Evolutionary conservation across 2,113 vertebrate genomes (phyloP).

Genomic region (Lagopus leucura): DNA sequence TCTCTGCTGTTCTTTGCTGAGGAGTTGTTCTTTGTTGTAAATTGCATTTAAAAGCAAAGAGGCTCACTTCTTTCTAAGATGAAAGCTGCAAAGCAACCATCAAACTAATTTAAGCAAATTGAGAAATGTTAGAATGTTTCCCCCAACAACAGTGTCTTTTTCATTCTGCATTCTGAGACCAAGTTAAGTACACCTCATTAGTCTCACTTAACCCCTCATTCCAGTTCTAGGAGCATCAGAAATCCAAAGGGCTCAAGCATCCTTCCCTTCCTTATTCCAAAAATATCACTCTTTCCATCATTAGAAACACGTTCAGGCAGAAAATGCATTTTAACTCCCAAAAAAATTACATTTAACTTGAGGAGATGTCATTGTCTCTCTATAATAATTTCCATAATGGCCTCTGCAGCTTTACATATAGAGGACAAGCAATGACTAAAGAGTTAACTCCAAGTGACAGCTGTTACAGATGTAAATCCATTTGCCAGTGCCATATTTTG

Average conservation of each 20-base stretch:
- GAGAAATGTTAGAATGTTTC: background rate
- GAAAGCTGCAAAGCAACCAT: background rate
- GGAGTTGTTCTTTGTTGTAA: slow-evolving; percentile 45
- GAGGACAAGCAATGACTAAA: background rate
- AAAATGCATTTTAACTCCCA: background rate
- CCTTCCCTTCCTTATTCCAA: background rate
- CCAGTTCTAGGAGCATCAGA: background rate
- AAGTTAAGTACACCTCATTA: background rate
- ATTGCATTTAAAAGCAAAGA: slow-evolving; percentile 59
- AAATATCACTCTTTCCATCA: background rate
- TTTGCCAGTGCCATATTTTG: background rate
- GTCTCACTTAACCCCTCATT: background rate
- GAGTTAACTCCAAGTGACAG: slow-evolving; percentile 1
- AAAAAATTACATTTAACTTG: background rate
- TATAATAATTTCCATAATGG: background rate
- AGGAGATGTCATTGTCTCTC: slow-evolving; percentile 10
- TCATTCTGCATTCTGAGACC: background rate
- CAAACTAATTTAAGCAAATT: background rate
- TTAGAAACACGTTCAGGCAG: background rate
- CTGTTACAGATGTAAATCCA: slow-evolving; percentile 12
- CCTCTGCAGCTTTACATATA: background rate
- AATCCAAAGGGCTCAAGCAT: background rate
- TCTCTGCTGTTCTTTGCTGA: slow-evolving; percentile 47
- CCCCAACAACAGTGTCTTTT: background rate
- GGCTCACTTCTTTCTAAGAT: slow-evolving; percentile 24